Base-by-base conservation (phyloP, 2,797 vertebrate species). In the Cynopterus sphinx region DNA sequence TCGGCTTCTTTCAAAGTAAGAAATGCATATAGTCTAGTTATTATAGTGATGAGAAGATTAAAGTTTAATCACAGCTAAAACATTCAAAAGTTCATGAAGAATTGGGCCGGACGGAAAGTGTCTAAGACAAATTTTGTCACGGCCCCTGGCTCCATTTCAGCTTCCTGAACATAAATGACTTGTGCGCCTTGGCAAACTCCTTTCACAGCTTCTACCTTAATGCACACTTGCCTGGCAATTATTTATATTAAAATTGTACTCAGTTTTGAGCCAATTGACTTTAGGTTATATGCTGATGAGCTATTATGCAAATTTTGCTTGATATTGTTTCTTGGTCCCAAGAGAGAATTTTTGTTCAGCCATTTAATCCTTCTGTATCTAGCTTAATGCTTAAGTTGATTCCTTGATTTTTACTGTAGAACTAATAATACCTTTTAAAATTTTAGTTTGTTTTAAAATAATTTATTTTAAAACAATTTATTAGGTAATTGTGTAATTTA, bases 271-370 rank as follows among this genome's bases (percentile, higher is more conserved):
- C 55, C 78, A 93, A 9, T 11, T 91, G 57, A 73, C 74, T 73
- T 94, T 91, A 84, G 36, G 57, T 92, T 94, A 90, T 90, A 43
- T 96, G 39, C 49, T 81, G 55, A 90, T 90, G 71, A 89, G 61
- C 31, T 77, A 9, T 71, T 96, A 79, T 92, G 71, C 17, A 94
- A 86, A 89, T 93, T 94, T 84, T 59, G 87, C 49, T 85, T 83
- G 68, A 84, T 95, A 55, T 46, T 53, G 33, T 9, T 57, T 74
- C 13, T 22, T 94, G 63, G 39, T 9, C 43, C 39, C 53, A 43
- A 11, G 22, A 59, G n/a, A 83, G 65, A 59, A 21, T 41, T 81
- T 92, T 84, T 96, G 17, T 83, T 82, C n/a, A 68, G 51, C 33
- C 68, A n/a, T 57, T 79, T 59, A 39, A 65, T 83, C 39, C 26